phyloP scores from a whole-genome alignment of 2,888 invertebrate species.

The Nematopogon swammerdamellus region DNA sequence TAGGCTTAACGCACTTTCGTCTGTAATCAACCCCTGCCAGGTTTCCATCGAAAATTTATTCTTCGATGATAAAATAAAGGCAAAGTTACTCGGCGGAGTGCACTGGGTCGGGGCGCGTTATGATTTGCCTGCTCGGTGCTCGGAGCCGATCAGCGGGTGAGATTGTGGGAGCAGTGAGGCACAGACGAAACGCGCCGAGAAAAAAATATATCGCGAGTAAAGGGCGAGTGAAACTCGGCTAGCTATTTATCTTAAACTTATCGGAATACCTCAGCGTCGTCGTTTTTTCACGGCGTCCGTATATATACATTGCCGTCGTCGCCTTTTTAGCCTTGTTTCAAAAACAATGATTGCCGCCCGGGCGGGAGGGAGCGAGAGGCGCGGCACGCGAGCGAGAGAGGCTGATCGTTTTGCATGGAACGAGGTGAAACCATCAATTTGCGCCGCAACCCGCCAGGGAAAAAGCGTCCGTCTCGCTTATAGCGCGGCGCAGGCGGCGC shows the following conservation, averaged over 20 bases:
- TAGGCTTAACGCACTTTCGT: too few species aligned
- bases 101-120: too few species aligned
- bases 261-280: conserved; percentile 39
- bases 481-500: conserved; percentile 17
- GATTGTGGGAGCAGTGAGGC: conserved; percentile 25
- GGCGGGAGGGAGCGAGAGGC: conserved; percentile 21
- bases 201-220: conserved; percentile 28
- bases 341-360: conserved; percentile 48
- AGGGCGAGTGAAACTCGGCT: conserved; percentile 37
- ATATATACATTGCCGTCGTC: too few species aligned
- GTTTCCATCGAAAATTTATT: too few species aligned
- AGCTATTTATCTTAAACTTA: conserved; percentile 52
- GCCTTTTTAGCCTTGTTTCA: conserved; percentile 41
- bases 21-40: too few species aligned
- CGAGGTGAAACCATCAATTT: conserved; percentile 51
- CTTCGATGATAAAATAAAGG: too few species aligned
- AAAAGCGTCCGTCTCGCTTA: conserved; percentile 32
- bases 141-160: conserved; percentile 26
- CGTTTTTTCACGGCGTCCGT: conserved; percentile 36
- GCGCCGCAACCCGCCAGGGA: conserved; percentile 30
- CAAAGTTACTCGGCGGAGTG: too few species aligned
- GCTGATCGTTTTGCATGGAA: conserved; percentile 46
- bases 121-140: too few species aligned
- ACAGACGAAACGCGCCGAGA: too few species aligned
- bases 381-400: conserved; percentile 40